Percentiles rank a stretch among this genome's conserved stretches.
These are phyloP conservation scores for Pangasius djambal DNA, from an alignment of 2,797 vertebrate genomes.

Conservation along the genomic window DNA sequence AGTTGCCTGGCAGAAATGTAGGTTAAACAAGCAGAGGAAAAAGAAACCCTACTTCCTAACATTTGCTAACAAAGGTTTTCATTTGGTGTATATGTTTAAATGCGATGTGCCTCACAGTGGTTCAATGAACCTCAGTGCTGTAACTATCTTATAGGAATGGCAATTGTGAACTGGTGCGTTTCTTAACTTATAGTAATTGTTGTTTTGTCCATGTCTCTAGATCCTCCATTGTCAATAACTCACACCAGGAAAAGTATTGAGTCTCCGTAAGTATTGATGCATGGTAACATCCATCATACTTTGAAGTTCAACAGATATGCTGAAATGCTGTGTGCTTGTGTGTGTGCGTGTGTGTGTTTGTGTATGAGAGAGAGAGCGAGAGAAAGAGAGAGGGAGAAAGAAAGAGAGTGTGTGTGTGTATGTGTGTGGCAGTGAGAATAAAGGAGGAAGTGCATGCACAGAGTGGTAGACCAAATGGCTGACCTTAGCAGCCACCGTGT, in stretches of 20 bases:
- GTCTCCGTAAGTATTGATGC: constrained; percentile 92
- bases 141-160: not conserved
- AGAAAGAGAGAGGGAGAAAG: not conserved
- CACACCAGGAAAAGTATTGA: constrained; percentile 99
- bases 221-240: constrained; percentile 98
- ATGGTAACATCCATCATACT: constrained; percentile 52
- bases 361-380: not conserved
- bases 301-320: constrained; percentile 46
- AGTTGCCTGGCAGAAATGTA: not conserved
- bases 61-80: not conserved
- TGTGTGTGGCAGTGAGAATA: constrained; percentile 54
- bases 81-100: not conserved
- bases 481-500: constrained; percentile 45
- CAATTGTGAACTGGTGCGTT: not conserved
- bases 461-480: constrained; percentile 49
- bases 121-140: not conserved
- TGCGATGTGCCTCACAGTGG: not conserved
- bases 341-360: constrained; percentile 58
- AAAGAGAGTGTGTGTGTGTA: not conserved
- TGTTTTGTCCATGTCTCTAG: constrained; percentile 71
- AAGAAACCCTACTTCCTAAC: not conserved
- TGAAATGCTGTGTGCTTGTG: not conserved
- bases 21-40: not conserved
- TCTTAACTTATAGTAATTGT: constrained; percentile 40
- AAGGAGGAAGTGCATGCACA: constrained; percentile 60